Evolutionary conservation across 2,888 invertebrate species (phyloP).

Genomic region (Willowsia nigromaculata): DNA sequence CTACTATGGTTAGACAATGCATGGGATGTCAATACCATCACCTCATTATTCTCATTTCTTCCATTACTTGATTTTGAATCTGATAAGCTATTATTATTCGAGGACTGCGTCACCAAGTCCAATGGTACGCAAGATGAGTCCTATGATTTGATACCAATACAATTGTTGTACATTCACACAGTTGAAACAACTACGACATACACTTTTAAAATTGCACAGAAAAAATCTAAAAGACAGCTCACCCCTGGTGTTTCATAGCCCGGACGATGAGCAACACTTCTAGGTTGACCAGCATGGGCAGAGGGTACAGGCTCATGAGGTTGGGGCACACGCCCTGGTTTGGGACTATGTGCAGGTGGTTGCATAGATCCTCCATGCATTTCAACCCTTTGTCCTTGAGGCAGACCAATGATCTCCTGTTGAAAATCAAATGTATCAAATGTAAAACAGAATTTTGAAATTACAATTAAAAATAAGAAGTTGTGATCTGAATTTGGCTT

Average conservation of each 20-base stretch:
- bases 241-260: slow-evolving; percentile 75
- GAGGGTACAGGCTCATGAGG: slow-evolving; percentile 74
- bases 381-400: slow-evolving; percentile 74
- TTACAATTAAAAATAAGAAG: background rate
- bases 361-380: slow-evolving; percentile 74
- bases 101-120: slow-evolving; percentile 74
- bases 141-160: slow-evolving; percentile 46
- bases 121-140: slow-evolving; percentile 72
- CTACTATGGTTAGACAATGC: slow-evolving; percentile 60
- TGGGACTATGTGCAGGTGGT: slow-evolving; percentile 77
- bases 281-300: slow-evolving; percentile 70
- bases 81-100: slow-evolving; percentile 70
- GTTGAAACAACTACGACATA: slow-evolving; percentile 40
- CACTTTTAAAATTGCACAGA: slow-evolving; percentile 1
- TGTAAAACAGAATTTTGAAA: background rate
- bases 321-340: slow-evolving; percentile 76
- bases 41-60: slow-evolving; percentile 68
- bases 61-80: slow-evolving; percentile 68
- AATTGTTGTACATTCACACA: slow-evolving; percentile 28
- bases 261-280: slow-evolving; percentile 70
- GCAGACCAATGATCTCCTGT: slow-evolving; percentile 71
- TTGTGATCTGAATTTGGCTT: background rate
- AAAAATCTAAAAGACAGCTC: slow-evolving; percentile 49
- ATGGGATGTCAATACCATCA: slow-evolving; percentile 64
- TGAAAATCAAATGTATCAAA: background rate